A percentile compares a stretch with the other conserved stretches of the same genome.
Conservation (phyloP, 2,888 invertebrate species). For the Thera obeliscata region DNA sequence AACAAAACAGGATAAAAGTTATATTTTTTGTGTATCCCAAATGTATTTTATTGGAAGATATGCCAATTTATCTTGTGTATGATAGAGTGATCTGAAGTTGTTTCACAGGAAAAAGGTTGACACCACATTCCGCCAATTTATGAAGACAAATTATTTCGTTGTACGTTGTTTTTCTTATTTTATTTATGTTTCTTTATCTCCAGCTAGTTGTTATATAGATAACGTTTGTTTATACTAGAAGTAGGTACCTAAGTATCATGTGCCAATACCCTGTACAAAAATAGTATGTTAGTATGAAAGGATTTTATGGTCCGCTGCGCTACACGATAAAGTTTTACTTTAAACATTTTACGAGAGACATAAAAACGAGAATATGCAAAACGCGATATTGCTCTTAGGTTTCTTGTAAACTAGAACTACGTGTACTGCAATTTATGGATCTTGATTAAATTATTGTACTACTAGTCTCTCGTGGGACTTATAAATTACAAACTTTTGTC, state of each 20-base stretch:
- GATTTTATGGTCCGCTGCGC: constrained; percentile 58
- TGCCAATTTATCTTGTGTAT: not conserved
- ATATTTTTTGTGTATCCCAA: not conserved
- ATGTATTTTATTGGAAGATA: not conserved
- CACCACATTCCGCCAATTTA: not conserved
- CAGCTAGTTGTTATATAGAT: not conserved
- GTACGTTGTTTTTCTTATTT: not conserved
- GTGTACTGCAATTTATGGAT: constrained; percentile 20
- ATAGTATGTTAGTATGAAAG: constrained; percentile 37
- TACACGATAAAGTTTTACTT: constrained; percentile 68
- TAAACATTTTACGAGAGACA: constrained; percentile 71
- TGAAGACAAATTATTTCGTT: not conserved
- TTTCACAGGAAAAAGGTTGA: not conserved
- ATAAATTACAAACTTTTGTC: not conserved
- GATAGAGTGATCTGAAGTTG: constrained; percentile 2
- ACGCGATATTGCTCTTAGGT: constrained; percentile 51
- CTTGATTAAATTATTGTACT: constrained; percentile 20
- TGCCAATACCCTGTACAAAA: constrained; percentile 29
- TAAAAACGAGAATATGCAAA: constrained; percentile 68
- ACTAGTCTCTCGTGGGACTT: not conserved
- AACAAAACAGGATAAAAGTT: constrained; percentile 20
- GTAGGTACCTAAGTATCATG: constrained; percentile 15
- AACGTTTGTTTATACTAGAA: constrained; percentile 7
- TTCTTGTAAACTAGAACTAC: constrained; percentile 29
- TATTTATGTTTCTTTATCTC: not conserved